Conservation (phyloP, 2,113 vertebrate species). For the Aegypius monachus region DNA sequence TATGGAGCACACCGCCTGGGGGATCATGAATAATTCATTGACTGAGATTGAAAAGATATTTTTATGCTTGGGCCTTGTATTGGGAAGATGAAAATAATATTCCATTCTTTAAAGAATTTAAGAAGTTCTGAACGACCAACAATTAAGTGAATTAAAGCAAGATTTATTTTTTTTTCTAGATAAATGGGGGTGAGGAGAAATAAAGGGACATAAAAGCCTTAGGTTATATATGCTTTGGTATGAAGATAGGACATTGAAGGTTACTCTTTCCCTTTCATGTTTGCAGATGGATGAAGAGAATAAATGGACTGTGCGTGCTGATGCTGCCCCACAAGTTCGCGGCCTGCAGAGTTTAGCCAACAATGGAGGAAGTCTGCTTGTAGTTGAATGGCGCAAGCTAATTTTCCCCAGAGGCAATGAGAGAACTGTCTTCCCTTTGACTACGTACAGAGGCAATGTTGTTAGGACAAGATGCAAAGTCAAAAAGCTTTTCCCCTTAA, state of each 20-base stretch:
- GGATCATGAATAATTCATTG: conserved; percentile 47
- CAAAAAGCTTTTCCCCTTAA: background rate
- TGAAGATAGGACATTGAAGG: background rate
- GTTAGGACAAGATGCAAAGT: background rate
- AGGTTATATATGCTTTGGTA: background rate
- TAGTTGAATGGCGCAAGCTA: background rate
- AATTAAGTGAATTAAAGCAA: conserved; percentile 3
- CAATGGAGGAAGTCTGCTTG: background rate
- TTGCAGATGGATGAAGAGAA: background rate
- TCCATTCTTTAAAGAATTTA: conserved; percentile 20
- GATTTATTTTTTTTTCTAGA: background rate
- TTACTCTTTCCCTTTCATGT: background rate
- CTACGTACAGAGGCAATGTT: background rate
- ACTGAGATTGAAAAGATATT: conserved; percentile 53
- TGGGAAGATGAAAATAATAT: conserved; percentile 30
- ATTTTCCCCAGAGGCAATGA: background rate
- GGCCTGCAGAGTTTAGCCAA: background rate
- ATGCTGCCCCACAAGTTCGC: background rate
- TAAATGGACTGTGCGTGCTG: background rate
- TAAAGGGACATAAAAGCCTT: background rate
- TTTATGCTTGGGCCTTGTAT: conserved; percentile 16
- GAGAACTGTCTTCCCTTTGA: background rate
- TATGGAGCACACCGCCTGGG: background rate
- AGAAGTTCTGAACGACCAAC: background rate
- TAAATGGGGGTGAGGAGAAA: background rate